Base-by-base conservation (phyloP, 2,888 invertebrate genomes). In the Drosophila fulvimacula region DNA sequence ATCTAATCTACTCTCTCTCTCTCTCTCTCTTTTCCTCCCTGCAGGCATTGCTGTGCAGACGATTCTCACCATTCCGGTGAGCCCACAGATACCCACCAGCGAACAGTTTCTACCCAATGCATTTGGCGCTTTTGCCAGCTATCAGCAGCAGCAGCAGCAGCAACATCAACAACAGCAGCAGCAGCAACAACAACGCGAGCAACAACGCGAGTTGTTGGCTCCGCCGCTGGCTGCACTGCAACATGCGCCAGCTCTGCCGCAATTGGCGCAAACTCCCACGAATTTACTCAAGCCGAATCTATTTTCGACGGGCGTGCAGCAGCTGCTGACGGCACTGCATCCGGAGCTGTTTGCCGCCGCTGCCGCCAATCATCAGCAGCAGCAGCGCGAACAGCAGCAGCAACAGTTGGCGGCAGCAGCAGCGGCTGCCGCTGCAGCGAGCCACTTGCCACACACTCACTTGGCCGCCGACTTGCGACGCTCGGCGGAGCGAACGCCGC, bases 11-110 rank as follows among this genome's bases (percentile, higher is more conserved):
- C 19, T 24, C 56, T 57, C 79, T 62, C 67, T 86, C 44, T 5
- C 4, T 4, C 46, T 5, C n/a, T 6, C 11, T 11, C 27, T n/a
- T n/a, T n/a, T n/a, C 24, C 24, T 0, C n/a, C 11, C 48, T 13
- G 1, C 93, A 98, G 98, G 98, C 83, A 96, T 98, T 91, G 97
- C 98, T 60, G 97, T 98, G 57, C 98, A 98, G 93, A 98, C 98
- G 90, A 98, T 98, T 91, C 94, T 98, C 86, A 98, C 98, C 79
- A 98, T 98, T 91, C 98, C 98, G 61, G 97, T 98, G 69, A 97
- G 96, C 93, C 93, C 93, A 53, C 96, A 97, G 93, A 96, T 97
- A 79, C 96, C 96, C 93, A 94, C 95, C 53, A 94, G 94, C 91
- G 95, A 95, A 82, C 95, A 95, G 87, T 91, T 93, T 71, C 82